phyloP scores from a whole-genome alignment of 2,888 invertebrate genomes.

The Chrysopilus asiliformis region DNA sequence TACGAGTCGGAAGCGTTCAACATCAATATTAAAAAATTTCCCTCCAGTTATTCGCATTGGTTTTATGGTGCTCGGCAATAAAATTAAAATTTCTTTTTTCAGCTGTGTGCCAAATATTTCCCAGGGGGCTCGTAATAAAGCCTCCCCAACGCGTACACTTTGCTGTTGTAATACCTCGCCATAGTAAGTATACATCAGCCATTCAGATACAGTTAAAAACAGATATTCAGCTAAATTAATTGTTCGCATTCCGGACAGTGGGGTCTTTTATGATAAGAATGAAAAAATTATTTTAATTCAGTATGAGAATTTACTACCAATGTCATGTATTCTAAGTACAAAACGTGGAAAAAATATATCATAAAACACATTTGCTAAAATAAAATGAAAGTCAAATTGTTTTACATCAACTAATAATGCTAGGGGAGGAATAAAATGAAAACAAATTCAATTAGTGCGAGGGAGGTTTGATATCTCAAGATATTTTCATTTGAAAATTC shows the following conservation, averaged over 20 bases:
- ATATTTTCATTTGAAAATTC: too few relatives aligned
- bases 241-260: conserved; percentile 7
- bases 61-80: conserved; percentile 7
- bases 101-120: conserved; percentile 7
- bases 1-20: conserved; percentile 8
- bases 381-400: too few relatives aligned
- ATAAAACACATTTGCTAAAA: too few relatives aligned
- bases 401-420: too few relatives aligned
- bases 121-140: conserved; percentile 12
- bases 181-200: conserved; percentile 12
- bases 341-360: too few relatives aligned
- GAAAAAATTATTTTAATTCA: too few relatives aligned
- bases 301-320: not conserved
- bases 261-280: conserved; percentile 4
- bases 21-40: conserved; percentile 14
- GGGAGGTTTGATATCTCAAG: too few relatives aligned
- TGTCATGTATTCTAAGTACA: not conserved
- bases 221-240: conserved; percentile 14
- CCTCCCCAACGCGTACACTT: conserved; percentile 12
- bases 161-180: conserved; percentile 11
- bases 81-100: conserved; percentile 9
- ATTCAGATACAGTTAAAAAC: conserved; percentile 12
- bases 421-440: too few relatives aligned
- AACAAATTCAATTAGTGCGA: too few relatives aligned
- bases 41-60: conserved; percentile 11